phyloP scores from a whole-genome alignment of 2,888 invertebrate species.

The Taphrorychus bicolor region DNA sequence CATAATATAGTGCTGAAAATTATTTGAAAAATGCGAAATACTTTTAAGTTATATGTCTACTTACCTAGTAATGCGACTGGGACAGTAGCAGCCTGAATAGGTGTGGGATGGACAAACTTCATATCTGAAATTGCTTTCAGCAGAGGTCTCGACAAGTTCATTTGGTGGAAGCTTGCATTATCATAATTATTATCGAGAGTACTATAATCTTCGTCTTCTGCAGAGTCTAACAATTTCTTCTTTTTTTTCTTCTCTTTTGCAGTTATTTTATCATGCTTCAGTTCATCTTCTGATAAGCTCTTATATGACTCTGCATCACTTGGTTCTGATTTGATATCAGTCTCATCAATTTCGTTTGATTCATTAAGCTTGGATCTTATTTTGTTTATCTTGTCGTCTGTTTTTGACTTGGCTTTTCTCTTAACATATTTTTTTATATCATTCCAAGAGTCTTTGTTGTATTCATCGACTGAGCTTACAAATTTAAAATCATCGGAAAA shows the following conservation, averaged over 20 bases:
- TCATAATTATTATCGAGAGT: slow-evolving; percentile 62
- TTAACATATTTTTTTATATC: slow-evolving; percentile 54
- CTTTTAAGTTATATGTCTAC: too few relatives aligned
- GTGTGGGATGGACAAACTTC: slow-evolving; percentile 94
- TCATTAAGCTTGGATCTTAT: slow-evolving; percentile 59
- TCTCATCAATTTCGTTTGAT: slow-evolving; percentile 58
- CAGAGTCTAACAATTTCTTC: slow-evolving; percentile 58
- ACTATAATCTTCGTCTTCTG: slow-evolving; percentile 68
- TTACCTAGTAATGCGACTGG: slow-evolving; percentile 85
- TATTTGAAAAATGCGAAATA: background rate
- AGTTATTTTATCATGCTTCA: slow-evolving; percentile 74
- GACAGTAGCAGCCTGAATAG: slow-evolving; percentile 95
- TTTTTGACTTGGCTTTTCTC: slow-evolving; percentile 78
- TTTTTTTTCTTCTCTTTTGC: slow-evolving; percentile 66
- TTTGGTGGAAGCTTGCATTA: slow-evolving; percentile 82
- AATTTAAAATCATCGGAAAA: slow-evolving; percentile 86
- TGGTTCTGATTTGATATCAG: slow-evolving; percentile 55
- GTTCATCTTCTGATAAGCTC: slow-evolving; percentile 79
- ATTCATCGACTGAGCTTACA: slow-evolving; percentile 77
- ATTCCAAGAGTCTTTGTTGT: slow-evolving; percentile 70
- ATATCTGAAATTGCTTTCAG: slow-evolving; percentile 88
- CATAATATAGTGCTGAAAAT: too few relatives aligned
- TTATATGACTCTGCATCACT: slow-evolving; percentile 63
- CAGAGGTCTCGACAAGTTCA: slow-evolving; percentile 94
- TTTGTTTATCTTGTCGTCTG: slow-evolving; percentile 84